Evolutionary conservation across 2,113 vertebrate genomes (phyloP).

Genomic region (Calyptommatus sinebrachiatus): DNA sequence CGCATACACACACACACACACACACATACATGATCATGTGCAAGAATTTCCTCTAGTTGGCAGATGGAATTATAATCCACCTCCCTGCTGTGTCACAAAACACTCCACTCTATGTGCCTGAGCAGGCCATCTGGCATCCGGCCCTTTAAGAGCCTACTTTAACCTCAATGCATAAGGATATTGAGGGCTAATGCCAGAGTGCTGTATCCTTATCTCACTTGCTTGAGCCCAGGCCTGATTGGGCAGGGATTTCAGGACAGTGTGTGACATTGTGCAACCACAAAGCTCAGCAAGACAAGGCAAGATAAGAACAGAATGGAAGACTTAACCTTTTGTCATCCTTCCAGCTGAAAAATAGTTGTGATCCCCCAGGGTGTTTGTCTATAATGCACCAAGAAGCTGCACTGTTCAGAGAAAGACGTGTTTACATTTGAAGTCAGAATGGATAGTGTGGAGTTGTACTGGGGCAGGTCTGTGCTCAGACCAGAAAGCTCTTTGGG

Average conservation of each 20-base stretch:
- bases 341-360: neutral
- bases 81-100: conserved; percentile 4
- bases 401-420: neutral
- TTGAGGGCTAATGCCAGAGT: neutral
- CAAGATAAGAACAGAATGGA: neutral
- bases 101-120: too few relatives aligned
- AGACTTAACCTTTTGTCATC: neutral
- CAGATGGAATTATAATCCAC: neutral
- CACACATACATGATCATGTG: neutral
- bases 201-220: conserved; percentile 6
- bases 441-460: neutral
- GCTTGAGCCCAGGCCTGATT: neutral
- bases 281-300: neutral
- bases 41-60: neutral
- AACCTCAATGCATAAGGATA: neutral
- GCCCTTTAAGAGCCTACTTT: conserved; percentile 15
- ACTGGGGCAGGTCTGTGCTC: too few relatives aligned
- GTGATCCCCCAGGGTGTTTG: neutral
- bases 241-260: conserved; percentile 13
- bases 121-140: neutral
- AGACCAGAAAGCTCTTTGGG: too few relatives aligned
- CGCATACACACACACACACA: too few relatives aligned
- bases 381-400: neutral
- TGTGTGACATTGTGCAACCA: neutral
- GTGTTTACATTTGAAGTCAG: neutral